Percentiles rank a stretch among this genome's conserved stretches.
phyloP scores from a whole-genome alignment of 2,797 vertebrate species.

The Phataginus tetradactyla region DNA sequence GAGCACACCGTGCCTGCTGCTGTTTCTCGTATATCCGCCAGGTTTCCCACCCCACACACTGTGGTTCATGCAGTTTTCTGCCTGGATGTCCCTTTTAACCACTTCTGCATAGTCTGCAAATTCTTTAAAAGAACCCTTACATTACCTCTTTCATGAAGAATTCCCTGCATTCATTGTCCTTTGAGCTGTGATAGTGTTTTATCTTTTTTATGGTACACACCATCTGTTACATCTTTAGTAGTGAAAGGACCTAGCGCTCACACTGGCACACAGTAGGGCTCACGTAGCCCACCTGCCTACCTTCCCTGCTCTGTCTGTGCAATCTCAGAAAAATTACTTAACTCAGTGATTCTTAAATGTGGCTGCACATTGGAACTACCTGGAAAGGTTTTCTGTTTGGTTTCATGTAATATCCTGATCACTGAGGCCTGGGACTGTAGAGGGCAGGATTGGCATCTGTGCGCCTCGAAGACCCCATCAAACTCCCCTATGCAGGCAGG shows the following conservation, averaged over 20 bases:
- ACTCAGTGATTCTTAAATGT: background rate
- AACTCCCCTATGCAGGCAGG: background rate
- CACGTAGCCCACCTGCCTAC: background rate
- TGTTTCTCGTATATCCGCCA: background rate
- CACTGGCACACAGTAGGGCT: background rate
- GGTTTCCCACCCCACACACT: background rate
- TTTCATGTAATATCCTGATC: background rate
- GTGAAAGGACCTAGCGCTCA: background rate
- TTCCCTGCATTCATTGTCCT: background rate
- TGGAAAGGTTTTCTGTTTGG: background rate
- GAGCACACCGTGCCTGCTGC: accelerated
- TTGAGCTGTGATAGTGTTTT: background rate
- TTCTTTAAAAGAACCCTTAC: slow-evolving; percentile 11
- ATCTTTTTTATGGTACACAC: background rate
- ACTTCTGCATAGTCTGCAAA: background rate
- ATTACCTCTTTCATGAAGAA: background rate
- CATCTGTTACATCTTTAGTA: background rate
- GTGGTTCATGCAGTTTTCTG: background rate
- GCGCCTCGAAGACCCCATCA: too few relatives aligned
- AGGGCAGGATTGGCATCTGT: background rate
- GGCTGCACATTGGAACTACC: background rate
- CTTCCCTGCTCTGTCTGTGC: background rate
- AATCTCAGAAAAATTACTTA: background rate
- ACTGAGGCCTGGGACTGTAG: background rate
- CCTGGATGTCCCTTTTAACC: background rate